Evolutionary conservation across 1,140 invertebrate species (phyloP).

Genomic region (Drosophila chauvacae): DNA sequence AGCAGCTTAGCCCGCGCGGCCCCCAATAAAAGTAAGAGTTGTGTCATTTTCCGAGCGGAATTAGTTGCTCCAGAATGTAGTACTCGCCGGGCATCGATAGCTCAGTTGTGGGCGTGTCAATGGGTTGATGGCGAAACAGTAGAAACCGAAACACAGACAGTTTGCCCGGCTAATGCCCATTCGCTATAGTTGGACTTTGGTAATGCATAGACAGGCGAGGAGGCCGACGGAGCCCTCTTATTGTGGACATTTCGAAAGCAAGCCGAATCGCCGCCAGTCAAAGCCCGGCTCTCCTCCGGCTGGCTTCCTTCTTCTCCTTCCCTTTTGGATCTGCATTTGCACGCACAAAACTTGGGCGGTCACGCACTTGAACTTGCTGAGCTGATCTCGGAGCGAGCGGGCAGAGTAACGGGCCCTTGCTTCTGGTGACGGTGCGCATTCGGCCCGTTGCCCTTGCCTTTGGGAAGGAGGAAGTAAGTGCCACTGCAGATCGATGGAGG

Average conservation of each 20-base stretch:
- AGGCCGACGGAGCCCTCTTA: constrained; percentile 1
- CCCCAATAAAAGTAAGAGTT: constrained; percentile 40
- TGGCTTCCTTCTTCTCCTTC: constrained; percentile 2
- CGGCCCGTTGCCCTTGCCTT: constrained; percentile 6
- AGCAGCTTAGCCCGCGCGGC: background rate
- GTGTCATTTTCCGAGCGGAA: constrained; percentile 12
- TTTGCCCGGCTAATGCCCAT: constrained; percentile 28
- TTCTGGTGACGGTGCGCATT: background rate
- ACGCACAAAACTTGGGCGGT: constrained; percentile 1
- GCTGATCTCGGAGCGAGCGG: background rate
- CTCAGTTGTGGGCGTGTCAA: constrained; percentile 22
- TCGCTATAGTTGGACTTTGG: constrained; percentile 33
- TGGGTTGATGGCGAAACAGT: constrained; percentile 18
- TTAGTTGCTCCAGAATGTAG: constrained; percentile 41
- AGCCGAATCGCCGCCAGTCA: constrained; percentile 21
- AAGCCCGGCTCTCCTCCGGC: background rate
- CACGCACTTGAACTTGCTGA: constrained; percentile 34
- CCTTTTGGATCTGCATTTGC: constrained; percentile 1
- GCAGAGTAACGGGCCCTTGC: background rate
- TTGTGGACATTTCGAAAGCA: constrained; percentile 54
- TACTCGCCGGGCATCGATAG: background rate
- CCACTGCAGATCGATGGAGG: constrained; percentile 1
- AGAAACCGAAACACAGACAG: constrained; percentile 15
- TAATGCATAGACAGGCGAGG: constrained; percentile 34
- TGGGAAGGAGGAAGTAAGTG: constrained; percentile 23